These are phyloP conservation scores for Apamea sordens DNA, from an alignment of 2,888 invertebrate species.

Conservation along the genomic window DNA sequence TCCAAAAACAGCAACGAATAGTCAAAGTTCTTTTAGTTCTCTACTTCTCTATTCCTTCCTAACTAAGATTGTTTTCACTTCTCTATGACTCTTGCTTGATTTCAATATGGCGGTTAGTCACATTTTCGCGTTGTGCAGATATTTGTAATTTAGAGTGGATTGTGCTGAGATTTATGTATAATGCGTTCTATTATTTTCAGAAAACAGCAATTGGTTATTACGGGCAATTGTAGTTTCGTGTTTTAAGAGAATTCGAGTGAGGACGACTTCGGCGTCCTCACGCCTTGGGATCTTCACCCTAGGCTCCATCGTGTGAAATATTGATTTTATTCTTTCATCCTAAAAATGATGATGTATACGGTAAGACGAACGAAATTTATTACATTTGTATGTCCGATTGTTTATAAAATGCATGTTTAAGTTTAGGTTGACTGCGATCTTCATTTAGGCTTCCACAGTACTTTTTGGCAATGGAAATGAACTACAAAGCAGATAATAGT, in stretches of 20 bases:
- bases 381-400: background rate
- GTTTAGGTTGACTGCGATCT: constrained; percentile 2
- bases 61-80: background rate
- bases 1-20: background rate
- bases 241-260: constrained; percentile 36
- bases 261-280: constrained; percentile 71
- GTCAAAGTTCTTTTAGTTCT: background rate
- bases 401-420: background rate
- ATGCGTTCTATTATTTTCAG: constrained; percentile 54
- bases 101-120: constrained; percentile 79
- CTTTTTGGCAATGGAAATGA: background rate
- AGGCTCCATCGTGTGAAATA: constrained; percentile 72
- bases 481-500: background rate
- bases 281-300: constrained; percentile 71
- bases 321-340: constrained; percentile 74
- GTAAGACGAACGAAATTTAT: constrained; percentile 72
- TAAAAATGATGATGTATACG: constrained; percentile 88
- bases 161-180: constrained; percentile 14
- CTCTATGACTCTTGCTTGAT: constrained; percentile 27
- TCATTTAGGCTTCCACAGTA: background rate
- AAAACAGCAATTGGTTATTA: constrained; percentile 23
- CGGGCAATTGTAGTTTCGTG: constrained; percentile 38
- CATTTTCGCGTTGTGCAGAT: constrained; percentile 66
- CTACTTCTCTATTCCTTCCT: background rate
- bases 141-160: constrained; percentile 26